Evolutionary conservation across 2,797 vertebrate genomes (phyloP), one percentile per base, ranked within the genome.

Genomic region (Melanogrammus aeglefinus): DNA sequence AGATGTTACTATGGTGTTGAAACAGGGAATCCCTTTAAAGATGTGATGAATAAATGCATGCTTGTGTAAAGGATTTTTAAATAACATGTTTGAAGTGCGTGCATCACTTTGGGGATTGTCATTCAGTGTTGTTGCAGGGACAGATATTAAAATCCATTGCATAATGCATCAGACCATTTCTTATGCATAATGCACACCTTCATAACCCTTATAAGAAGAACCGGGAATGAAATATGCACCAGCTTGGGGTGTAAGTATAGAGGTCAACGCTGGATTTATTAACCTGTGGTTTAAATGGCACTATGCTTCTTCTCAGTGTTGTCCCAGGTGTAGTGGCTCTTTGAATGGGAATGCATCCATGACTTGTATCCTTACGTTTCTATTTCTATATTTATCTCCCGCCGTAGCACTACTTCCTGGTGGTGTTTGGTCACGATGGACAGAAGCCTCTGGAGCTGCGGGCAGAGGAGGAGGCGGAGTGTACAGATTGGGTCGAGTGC

Each of bases 381-480:
- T 76, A 12, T 73, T 57, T 38, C 31, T 63, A 21, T 80, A 51
- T 74, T 18, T 76, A 39, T 63, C 51, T 72, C 78, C 83, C 79
- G 78, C 16, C 3, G 5, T 90, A 99, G 97, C 95, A 96, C 88
- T 97, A 98, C 91, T 97, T 99, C 86, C 96, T 96, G 84, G 93
- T 99, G 83, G 91, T 96, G 78, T 99, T 99, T 78, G 97, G 97
- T 76, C 97, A 99, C 0, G 97, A 99, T 80, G 97, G 96, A 72
- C 97, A 99, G 92, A 99, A 98, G 78, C 96, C 97, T 35, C 86
- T 99, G 93, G 98, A 99, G 85, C 94, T 99, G 79, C 95, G 97
- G 75, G 95, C 96, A 0, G 97, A 99, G 51, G 97, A 99, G 31
- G 96, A 97, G 85, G 84, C 83, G 1, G 96, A 97, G 35, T 96